Base-by-base conservation (phyloP, 1,140 invertebrate species). In the Fopius arisanus region DNA sequence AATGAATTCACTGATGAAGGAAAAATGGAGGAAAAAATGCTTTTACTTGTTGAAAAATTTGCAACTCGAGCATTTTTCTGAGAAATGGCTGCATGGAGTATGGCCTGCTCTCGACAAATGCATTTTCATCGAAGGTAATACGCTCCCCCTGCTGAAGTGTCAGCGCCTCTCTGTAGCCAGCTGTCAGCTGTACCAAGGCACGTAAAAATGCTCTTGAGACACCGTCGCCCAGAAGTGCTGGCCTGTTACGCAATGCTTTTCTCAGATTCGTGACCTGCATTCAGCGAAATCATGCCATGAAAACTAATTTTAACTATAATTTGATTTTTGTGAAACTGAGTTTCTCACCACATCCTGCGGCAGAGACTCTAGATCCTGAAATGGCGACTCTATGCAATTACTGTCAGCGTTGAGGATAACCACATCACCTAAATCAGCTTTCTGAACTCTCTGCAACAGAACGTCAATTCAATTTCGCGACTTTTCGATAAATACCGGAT, bases 121-220 rank as follows among this genome's bases (percentile, higher is more conserved):
- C 91, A 78, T 97, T 94, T 59, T 91, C 89, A 83, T 94, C 92
- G 84, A 97, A 98, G 0, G 94, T 96, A 59, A 97, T 96, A 75
- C 92, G 91, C 81, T 95, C 91, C 21, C 93, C 94, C 79, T 93
- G 91, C 75, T 93, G 91, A 78, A 96, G 94, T 81, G 92, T 92
- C 3, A 98, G 90, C 10, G 96, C 97, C 84, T 98, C 96, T 75
- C 96, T 90, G 83, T 98, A 98, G 67, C 96, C 96, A 74, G 96
- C 96, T 79, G 98, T 98, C 31, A 98, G 88, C 84, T 94, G 94
- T 2, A 98, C 97, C 67, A 98, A 88, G 7, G 96, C 94, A 72
- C 94, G 91, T 23, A 98, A 88, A 87, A 98, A 98, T 28, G 96
- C 95, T 78, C 95, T 91, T 0, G 96, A 95, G 1, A 98, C 94